These are phyloP conservation scores for Achlya flavicornis DNA, from an alignment of 2,888 invertebrate genomes.

Conservation along the genomic window DNA sequence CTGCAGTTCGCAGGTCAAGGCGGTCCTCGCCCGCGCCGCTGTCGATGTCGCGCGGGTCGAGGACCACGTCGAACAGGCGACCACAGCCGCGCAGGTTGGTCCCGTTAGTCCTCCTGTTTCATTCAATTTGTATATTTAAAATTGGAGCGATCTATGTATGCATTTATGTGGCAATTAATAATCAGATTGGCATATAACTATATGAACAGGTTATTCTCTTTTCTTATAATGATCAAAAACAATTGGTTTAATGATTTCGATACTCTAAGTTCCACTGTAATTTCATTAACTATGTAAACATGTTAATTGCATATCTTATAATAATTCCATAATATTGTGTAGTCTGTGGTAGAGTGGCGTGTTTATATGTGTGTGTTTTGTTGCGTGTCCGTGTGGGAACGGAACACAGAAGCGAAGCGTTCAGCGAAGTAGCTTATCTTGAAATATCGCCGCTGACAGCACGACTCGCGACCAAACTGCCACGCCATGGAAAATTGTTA, in stretches of 20 bases:
- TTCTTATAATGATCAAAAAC: too few relatives aligned
- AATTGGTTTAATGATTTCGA: too few relatives aligned
- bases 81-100: constrained; percentile 54
- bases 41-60: constrained; percentile 61
- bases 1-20: constrained; percentile 71
- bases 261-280: constrained; percentile 12
- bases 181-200: too few relatives aligned
- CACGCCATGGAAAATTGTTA: constrained; percentile 59
- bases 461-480: constrained; percentile 51
- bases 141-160: neutral
- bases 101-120: constrained; percentile 63
- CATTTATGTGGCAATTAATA: neutral
- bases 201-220: too few relatives aligned
- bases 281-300: constrained; percentile 9
- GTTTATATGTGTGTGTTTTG: constrained; percentile 25
- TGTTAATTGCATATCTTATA: constrained; percentile 18
- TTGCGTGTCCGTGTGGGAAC: constrained; percentile 63
- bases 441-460: constrained; percentile 73
- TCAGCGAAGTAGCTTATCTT: constrained; percentile 68
- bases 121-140: constrained; percentile 35
- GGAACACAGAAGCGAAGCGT: constrained; percentile 52
- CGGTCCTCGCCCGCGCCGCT: constrained; percentile 57
- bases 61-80: constrained; percentile 48
- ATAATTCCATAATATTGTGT: neutral
- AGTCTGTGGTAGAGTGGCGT: too few relatives aligned